Evolutionary conservation across 2,113 vertebrate genomes (phyloP), one percentile per base, ranked within the genome.

Genomic region (Oncorhynchus nerka): DNA sequence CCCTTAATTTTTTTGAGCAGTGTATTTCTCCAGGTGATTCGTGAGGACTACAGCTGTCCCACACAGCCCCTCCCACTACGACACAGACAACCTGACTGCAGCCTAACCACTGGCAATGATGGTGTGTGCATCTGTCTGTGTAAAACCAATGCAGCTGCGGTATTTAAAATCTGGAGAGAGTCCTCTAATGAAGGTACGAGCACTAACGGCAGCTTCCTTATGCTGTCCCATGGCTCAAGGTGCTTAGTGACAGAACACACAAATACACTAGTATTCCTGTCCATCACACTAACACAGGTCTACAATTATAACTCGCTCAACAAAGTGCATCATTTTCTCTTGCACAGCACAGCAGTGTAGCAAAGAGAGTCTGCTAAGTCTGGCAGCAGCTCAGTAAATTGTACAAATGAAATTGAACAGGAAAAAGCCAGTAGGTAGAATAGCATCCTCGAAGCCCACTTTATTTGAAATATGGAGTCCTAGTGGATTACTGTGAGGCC

Each of bases 11-110:
- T 28, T 28, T 28, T 28, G 28, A 28, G 28, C 28, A 28, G 28
- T 28, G 28, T 28, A 71, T 83, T 45, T 77, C 78, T 74, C 75
- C 87, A 88, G 83, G 88, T 89, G 90, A 93, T 92, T 82, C 80
- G 79, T 57, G 65, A 75, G 76, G 73, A 71, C 75, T 61, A 72
- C 84, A 82, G 70, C 83, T 87, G 87, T 89, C 85, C 81, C 75
- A 65, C 7, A 8, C 34, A 2, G 1, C 7, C 7, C 7, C 39
- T 3, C 28, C 68, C 39, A 39, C 39, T 39, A 39, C 7, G 8
- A 39, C 39, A 45, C 39, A 45, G 2, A 9, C 39, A 45, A 45
- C 39, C 39, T 11, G 39, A 39, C 34, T 39, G 7, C 34, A 39
- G 34, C 34, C 34, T 39, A 9, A 39, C 34, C 34, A 6, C 34